Percentiles rank a stretch among this genome's conserved stretches.
phyloP scores from a whole-genome alignment of 2,113 vertebrate genomes.

The Chascanopsetta lugubris region DNA sequence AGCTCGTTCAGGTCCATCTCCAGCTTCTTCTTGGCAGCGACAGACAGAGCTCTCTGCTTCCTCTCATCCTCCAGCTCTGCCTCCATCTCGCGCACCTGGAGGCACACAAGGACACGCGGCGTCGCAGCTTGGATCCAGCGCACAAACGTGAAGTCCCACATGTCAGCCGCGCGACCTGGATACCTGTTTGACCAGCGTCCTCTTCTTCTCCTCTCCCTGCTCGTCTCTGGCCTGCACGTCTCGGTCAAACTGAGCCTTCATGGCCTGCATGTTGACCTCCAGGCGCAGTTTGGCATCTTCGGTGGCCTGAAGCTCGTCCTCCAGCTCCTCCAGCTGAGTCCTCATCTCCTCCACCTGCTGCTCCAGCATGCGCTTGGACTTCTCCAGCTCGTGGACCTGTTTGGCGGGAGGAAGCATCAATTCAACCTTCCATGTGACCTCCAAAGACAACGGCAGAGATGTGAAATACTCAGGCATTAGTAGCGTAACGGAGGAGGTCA shows the following conservation, averaged over 20 bases:
- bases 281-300: conserved; percentile 96
- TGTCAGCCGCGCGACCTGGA: not conserved
- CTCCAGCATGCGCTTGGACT: conserved; percentile 95
- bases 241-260: conserved; percentile 97
- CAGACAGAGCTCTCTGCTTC: conserved; percentile 92
- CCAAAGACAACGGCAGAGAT: not conserved
- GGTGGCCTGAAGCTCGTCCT: conserved; percentile 96
- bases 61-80: conserved; percentile 95
- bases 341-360: conserved; percentile 98
- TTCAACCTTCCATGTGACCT: not conserved
- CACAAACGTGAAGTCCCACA: not conserved
- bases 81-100: conserved; percentile 95
- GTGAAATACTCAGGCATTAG: not conserved
- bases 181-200: conserved; percentile 94
- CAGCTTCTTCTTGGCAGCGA: conserved; percentile 95
- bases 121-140: not conserved
- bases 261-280: conserved; percentile 99
- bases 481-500: not conserved
- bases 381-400: conserved; percentile 95
- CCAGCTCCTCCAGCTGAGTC: conserved; percentile 95
- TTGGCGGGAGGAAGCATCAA: not conserved
- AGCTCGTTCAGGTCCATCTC: conserved; percentile 97
- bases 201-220: conserved; percentile 96
- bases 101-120: not conserved
- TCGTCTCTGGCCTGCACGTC: conserved; percentile 92